Evolutionary conservation across 2,797 vertebrate species (phyloP).

Genomic region (Melanotaenia boesemani): DNA sequence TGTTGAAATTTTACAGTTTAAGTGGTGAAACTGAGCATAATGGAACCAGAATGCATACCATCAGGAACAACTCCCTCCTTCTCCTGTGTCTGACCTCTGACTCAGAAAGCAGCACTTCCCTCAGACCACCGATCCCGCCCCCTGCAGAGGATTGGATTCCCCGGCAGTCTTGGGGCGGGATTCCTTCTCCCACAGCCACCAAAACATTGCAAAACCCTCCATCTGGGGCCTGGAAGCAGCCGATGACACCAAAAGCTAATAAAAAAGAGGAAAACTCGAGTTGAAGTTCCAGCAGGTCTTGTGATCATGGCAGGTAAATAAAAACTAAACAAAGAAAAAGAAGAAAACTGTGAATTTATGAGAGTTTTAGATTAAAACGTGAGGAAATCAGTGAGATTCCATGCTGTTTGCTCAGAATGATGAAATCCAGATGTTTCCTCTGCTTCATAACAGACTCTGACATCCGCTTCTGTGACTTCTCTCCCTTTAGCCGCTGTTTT

Average conservation of each 20-base stretch:
- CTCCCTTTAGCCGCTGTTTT: rapidly evolving
- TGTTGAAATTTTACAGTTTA: too few relatives aligned
- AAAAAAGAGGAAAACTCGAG: not conserved
- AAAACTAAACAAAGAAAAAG: not conserved
- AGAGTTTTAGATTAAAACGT: not conserved
- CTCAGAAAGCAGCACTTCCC: not conserved
- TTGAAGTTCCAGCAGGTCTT: rapidly evolving
- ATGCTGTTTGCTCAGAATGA: slow-evolving; percentile 14
- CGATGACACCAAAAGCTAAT: not conserved
- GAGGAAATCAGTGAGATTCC: not conserved
- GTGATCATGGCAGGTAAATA: slow-evolving; percentile 58
- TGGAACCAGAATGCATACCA: too few relatives aligned
- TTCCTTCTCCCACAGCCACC: not conserved
- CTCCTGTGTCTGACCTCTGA: not conserved
- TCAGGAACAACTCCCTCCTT: too few relatives aligned
- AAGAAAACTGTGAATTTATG: not conserved
- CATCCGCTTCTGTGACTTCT: slow-evolving; percentile 13
- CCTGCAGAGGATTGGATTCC: slow-evolving; percentile 23
- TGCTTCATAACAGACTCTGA: not conserved
- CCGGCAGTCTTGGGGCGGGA: slow-evolving; percentile 20
- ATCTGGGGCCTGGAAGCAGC: not conserved
- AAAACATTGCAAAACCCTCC: slow-evolving; percentile 37
- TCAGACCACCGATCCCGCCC: not conserved
- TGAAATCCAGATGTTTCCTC: slow-evolving; percentile 54
- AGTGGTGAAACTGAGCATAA: too few relatives aligned